phyloP scores from a whole-genome alignment of 2,113 vertebrate genomes.

The Nycticebus coucang region DNA sequence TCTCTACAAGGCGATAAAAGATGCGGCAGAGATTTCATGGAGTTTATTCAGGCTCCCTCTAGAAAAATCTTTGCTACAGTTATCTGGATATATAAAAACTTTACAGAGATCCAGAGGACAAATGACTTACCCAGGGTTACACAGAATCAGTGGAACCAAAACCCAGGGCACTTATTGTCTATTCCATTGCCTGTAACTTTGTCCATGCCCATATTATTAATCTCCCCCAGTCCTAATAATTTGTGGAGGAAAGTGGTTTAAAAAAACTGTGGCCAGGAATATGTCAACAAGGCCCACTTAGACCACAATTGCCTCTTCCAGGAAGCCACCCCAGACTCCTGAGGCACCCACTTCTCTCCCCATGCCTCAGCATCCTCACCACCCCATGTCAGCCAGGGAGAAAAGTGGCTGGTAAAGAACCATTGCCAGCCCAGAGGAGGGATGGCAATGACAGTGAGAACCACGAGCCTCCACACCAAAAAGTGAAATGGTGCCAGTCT shows the following conservation, averaged over 20 bases:
- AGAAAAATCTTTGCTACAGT: neutral
- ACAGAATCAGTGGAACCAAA: neutral
- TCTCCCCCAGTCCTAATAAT: neutral
- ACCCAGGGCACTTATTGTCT: neutral
- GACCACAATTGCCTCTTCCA: neutral
- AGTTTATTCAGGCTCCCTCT: neutral
- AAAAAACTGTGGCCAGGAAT: neutral
- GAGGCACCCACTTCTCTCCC: rapidly evolving
- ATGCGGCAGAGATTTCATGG: no score
- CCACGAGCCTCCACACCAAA: neutral
- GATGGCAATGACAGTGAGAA: neutral
- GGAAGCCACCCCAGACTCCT: neutral
- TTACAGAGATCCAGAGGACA: neutral
- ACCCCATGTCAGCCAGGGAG: no score
- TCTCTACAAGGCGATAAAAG: neutral
- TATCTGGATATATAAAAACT: neutral
- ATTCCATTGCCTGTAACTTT: no score
- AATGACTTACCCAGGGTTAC: neutral
- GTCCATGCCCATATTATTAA: neutral
- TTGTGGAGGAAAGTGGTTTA: neutral
- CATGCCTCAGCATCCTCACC: neutral
- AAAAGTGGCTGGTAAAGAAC: neutral
- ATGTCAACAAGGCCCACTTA: neutral
- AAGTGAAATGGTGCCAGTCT: neutral
- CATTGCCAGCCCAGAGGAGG: neutral